A percentile compares a stretch with the other conserved stretches of the same genome.
These are phyloP conservation scores for Andrena bicolor DNA, from an alignment of 2,888 invertebrate species.

Conservation along the genomic window DNA sequence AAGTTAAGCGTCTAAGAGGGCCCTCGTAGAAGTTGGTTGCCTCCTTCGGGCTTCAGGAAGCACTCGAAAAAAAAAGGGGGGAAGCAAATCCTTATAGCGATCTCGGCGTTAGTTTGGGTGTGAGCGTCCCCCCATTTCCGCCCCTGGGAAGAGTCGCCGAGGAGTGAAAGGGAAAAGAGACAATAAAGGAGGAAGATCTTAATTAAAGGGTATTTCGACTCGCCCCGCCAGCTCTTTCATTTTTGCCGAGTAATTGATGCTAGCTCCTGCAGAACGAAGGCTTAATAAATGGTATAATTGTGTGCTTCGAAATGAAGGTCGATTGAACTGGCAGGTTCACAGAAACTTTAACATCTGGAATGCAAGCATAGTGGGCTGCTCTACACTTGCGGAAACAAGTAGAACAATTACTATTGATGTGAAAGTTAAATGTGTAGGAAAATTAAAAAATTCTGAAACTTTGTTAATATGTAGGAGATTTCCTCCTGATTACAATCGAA, in stretches of 20 bases:
- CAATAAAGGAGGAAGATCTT: slow-evolving; percentile 54
- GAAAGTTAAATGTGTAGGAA: too few relatives aligned
- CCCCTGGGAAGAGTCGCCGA: slow-evolving; percentile 18
- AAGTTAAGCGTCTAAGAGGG: slow-evolving; percentile 51
- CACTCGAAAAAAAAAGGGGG: slow-evolving; percentile 42
- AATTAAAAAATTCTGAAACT: too few relatives aligned
- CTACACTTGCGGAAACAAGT: too few relatives aligned
- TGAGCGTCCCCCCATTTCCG: slow-evolving; percentile 36
- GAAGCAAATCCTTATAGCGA: slow-evolving; percentile 57
- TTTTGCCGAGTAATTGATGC: slow-evolving; percentile 38
- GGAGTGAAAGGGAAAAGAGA: slow-evolving; percentile 43
- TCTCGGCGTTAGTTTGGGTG: slow-evolving; percentile 40
- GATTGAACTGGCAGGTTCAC: neutral
- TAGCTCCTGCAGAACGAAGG: neutral
- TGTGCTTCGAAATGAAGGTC: neutral
- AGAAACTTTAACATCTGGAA: neutral
- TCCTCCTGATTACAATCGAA: too few relatives aligned
- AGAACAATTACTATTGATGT: too few relatives aligned
- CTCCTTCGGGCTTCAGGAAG: slow-evolving; percentile 55
- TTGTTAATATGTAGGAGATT: too few relatives aligned
- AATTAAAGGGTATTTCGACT: slow-evolving; percentile 61
- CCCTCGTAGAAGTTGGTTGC: slow-evolving; percentile 40
- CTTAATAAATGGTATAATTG: neutral
- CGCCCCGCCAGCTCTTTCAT: neutral
- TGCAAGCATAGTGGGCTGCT: too few relatives aligned